phyloP scores from a whole-genome alignment of 2,888 invertebrate species.

The Plagiodera versicolora region DNA sequence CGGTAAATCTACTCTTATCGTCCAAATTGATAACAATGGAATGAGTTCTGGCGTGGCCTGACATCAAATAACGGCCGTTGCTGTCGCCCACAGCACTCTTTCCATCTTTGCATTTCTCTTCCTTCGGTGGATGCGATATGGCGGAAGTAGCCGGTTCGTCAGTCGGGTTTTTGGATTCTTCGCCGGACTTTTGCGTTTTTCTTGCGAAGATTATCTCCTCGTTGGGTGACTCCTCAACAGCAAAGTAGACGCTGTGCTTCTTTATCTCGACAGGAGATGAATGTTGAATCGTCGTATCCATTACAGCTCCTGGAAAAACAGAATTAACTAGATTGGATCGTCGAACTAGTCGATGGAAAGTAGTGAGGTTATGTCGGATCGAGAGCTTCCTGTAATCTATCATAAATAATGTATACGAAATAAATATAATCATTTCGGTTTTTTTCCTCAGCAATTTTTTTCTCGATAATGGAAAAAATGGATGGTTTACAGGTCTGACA shows the following conservation, averaged over 20 bases:
- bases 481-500: too few species aligned
- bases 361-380: too few species aligned
- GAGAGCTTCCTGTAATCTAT: too few species aligned
- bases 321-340: too few species aligned
- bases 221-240: constrained; percentile 48
- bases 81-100: constrained; percentile 39
- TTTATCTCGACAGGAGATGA: background rate
- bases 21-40: constrained; percentile 80
- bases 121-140: constrained; percentile 36
- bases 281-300: background rate
- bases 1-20: constrained; percentile 78
- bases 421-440: too few species aligned
- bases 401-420: too few species aligned
- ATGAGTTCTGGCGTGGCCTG: constrained; percentile 72
- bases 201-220: too few species aligned
- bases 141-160: constrained; percentile 38
- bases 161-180: constrained; percentile 8
- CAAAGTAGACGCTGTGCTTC: constrained; percentile 55
- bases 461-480: too few species aligned
- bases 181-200: background rate
- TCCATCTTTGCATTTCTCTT: constrained; percentile 27
- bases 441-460: too few species aligned
- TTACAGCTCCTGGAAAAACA: background rate
- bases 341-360: too few species aligned
- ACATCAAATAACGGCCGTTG: constrained; percentile 53